phyloP scores from a whole-genome alignment of 2,888 invertebrate genomes.

The Anticlea derivata region DNA sequence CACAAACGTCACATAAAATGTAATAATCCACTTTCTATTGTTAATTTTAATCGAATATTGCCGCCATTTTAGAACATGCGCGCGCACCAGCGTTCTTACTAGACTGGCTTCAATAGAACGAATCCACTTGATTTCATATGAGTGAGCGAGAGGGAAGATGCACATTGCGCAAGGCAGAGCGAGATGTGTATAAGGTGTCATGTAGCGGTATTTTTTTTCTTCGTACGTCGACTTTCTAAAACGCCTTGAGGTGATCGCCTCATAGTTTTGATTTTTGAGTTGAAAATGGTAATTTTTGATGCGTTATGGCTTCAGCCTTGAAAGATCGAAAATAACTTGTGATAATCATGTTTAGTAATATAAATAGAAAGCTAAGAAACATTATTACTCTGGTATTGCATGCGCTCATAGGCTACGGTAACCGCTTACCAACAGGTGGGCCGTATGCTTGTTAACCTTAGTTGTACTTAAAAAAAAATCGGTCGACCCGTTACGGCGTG shows the following conservation, averaged over 20 bases:
- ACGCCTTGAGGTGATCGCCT: constrained; percentile 64
- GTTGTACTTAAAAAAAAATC: too few relatives aligned
- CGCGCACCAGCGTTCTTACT: constrained; percentile 55
- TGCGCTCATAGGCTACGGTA: too few relatives aligned
- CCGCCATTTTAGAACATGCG: constrained; percentile 57
- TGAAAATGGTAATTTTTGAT: constrained; percentile 36
- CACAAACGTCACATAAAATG: constrained; percentile 21
- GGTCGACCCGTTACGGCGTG: too few relatives aligned
- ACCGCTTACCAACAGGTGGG: too few relatives aligned
- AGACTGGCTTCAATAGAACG: constrained; percentile 63
- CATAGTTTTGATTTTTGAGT: constrained; percentile 49
- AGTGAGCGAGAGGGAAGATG: constrained; percentile 52
- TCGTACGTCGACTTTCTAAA: constrained; percentile 75
- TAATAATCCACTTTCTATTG: constrained; percentile 36
- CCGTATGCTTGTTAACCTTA: too few relatives aligned
- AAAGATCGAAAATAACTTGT: too few relatives aligned
- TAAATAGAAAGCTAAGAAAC: too few relatives aligned
- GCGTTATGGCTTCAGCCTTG: too few relatives aligned
- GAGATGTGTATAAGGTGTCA: constrained; percentile 62
- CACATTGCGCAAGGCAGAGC: constrained; percentile 41
- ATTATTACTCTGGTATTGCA: too few relatives aligned
- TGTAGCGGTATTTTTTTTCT: constrained; percentile 78
- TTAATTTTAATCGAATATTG: constrained; percentile 42
- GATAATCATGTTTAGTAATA: too few relatives aligned
- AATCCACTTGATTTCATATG: constrained; percentile 58